These are phyloP conservation scores for Leptarthrus brevirostris DNA, from an alignment of 2,888 invertebrate species.

Conservation along the genomic window DNA sequence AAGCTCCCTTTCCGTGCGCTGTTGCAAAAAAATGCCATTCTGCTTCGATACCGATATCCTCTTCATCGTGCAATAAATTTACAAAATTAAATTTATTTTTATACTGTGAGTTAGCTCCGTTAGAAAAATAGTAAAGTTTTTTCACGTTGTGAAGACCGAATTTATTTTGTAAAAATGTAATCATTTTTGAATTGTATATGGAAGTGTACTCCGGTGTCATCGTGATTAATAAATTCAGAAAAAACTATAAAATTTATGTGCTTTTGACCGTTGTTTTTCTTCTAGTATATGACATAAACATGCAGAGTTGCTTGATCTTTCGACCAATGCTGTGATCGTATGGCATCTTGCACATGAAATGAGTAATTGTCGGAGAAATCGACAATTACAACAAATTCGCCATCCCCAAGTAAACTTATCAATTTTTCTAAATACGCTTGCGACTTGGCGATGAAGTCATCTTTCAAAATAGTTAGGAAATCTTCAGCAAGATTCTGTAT, in stretches of 20 bases:
- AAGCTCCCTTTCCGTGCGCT: slow-evolving; percentile 46
- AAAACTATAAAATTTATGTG: background rate
- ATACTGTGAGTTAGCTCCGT: slow-evolving; percentile 26
- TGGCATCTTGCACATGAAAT: background rate
- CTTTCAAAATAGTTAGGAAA: no score
- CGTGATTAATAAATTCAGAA: background rate
- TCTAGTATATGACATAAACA: no score
- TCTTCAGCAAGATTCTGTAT: no score
- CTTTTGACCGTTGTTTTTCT: background rate
- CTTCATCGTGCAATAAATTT: slow-evolving; percentile 39
- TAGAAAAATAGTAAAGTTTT: slow-evolving; percentile 31
- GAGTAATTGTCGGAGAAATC: no score
- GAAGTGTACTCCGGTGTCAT: background rate
- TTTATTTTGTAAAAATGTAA: background rate
- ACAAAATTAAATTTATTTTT: slow-evolving; percentile 31
- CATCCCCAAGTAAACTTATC: no score
- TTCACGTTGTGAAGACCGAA: background rate
- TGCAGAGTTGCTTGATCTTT: no score
- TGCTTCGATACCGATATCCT: slow-evolving; percentile 45
- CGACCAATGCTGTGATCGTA: no score
- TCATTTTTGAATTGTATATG: background rate
- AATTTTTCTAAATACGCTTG: no score
- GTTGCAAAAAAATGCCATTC: slow-evolving; percentile 52
- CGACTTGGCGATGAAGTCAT: no score
- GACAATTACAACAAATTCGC: no score